A percentile compares a stretch with the other conserved stretches of the same genome.
Conservation (phyloP, 2,113 vertebrate genomes). For the Aspiorhynchus laticeps region DNA sequence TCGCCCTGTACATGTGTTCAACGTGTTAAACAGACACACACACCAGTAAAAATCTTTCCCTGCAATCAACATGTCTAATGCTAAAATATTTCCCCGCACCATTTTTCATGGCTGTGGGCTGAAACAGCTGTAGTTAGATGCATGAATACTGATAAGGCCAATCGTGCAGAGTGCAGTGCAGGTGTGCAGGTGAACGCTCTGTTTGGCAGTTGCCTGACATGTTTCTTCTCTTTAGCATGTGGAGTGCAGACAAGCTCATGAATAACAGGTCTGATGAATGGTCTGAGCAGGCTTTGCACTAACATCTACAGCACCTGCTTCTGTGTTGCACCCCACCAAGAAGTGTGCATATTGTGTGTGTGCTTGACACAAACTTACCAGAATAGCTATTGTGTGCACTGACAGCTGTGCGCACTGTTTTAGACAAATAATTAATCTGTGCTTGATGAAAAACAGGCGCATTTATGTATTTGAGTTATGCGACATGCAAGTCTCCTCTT, state of each 20-base stretch:
- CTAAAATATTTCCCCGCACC: background rate
- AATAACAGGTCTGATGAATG: constrained; percentile 49
- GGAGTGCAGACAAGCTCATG: constrained; percentile 44
- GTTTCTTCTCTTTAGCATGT: constrained; percentile 42
- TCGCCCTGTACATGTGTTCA: background rate
- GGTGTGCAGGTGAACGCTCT: constrained; percentile 33
- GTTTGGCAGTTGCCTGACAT: constrained; percentile 42
- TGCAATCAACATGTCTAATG: constrained; percentile 26
- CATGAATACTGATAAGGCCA: constrained; percentile 39
- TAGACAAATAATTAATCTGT: constrained; percentile 12
- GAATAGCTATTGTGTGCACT: constrained; percentile 6
- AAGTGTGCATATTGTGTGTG: constrained; percentile 25
- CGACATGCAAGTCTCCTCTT: background rate
- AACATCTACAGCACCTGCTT: constrained; percentile 38
- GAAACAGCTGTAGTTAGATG: constrained; percentile 40
- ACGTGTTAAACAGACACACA: background rate
- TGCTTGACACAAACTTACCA: constrained; percentile 22
- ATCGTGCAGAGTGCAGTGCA: constrained; percentile 22
- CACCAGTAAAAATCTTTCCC: constrained; percentile 17
- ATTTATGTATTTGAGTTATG: constrained; percentile 11
- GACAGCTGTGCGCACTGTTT: constrained; percentile 19
- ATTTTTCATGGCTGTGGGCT: constrained; percentile 25
- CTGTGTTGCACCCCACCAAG: constrained; percentile 12
- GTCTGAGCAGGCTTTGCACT: constrained; percentile 7
- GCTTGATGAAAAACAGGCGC: background rate